A percentile compares a stretch with the other conserved stretches of the same genome.
These are phyloP conservation scores for Bubo blakistoni DNA, from an alignment of 2,113 vertebrate species.

Conservation along the genomic window DNA sequence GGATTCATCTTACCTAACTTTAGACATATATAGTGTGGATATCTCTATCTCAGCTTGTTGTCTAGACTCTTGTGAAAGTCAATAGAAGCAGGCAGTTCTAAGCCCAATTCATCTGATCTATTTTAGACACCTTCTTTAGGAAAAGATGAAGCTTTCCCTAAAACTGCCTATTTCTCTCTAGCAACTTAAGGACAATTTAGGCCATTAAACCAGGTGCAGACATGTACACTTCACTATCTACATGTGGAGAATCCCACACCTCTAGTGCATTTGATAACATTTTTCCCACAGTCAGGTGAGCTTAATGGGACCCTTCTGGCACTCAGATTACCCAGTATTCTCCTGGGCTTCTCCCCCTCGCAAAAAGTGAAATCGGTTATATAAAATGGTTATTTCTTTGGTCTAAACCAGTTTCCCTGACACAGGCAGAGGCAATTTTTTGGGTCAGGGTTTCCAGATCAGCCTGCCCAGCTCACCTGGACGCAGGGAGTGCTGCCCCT, in stretches of 20 bases:
- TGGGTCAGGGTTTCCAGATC: neutral
- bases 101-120: constrained; percentile 18
- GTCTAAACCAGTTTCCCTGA: neutral
- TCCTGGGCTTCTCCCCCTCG: neutral
- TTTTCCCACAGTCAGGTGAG: neutral
- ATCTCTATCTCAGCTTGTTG: constrained; percentile 45
- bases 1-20: constrained; percentile 62
- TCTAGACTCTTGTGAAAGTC: constrained; percentile 47
- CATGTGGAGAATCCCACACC: neutral
- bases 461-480: neutral
- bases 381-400: neutral
- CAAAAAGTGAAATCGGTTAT: neutral
- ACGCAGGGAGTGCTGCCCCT: accelerated
- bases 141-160: constrained; percentile 32
- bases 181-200: neutral
- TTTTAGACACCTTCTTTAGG: constrained; percentile 38
- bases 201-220: neutral
- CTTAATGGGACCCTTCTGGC: neutral
- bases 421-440: neutral
- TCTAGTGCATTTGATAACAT: neutral
- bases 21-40: constrained; percentile 37
- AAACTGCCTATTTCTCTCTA: constrained; percentile 32
- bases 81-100: constrained; percentile 24
- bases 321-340: neutral
- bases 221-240: neutral